A percentile compares a stretch with the other conserved stretches of the same genome.
These are phyloP conservation scores for Botia kubotai DNA, from an alignment of 2,797 vertebrate genomes.

Conservation along the genomic window DNA sequence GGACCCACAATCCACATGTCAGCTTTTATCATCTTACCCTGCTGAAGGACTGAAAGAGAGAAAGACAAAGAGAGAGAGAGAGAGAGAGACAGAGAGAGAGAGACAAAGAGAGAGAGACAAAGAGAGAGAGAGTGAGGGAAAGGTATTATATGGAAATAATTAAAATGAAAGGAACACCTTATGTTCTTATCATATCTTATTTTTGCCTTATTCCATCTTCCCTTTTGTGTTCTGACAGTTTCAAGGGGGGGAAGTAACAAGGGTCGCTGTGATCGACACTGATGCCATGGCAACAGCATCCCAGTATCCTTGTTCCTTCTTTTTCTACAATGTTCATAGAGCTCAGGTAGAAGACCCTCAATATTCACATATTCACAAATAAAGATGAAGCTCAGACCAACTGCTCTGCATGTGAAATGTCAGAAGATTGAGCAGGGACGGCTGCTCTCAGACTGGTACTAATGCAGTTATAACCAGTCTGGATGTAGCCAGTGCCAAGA, in stretches of 20 bases:
- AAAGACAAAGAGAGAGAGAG: background rate
- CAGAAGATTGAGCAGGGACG: background rate
- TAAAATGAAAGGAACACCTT: conserved; percentile 23
- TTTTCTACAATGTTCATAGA: conserved; percentile 1
- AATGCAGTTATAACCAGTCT: background rate
- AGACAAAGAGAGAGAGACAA: background rate
- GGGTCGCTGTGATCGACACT: conserved; percentile 14
- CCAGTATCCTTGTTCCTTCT: background rate
- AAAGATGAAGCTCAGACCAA: background rate
- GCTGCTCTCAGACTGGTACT: background rate
- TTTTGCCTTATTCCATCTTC: background rate
- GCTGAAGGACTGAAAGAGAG: background rate
- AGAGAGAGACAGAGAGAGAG: conserved; percentile 6
- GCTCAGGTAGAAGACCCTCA: background rate
- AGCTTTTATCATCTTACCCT: conserved; percentile 42
- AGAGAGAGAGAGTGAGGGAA: background rate
- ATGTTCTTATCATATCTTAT: background rate
- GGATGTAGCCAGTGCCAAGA: background rate
- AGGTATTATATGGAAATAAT: conserved; percentile 13
- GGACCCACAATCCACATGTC: conserved; percentile 44
- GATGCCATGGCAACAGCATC: conserved; percentile 36
- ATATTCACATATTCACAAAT: background rate
- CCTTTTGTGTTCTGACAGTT: background rate
- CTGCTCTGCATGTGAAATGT: background rate
- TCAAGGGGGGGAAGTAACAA: conserved; percentile 2